These are phyloP conservation scores for Chromoteleia sp. DNA, from an alignment of 2,888 invertebrate species.

Conservation along the genomic window DNA sequence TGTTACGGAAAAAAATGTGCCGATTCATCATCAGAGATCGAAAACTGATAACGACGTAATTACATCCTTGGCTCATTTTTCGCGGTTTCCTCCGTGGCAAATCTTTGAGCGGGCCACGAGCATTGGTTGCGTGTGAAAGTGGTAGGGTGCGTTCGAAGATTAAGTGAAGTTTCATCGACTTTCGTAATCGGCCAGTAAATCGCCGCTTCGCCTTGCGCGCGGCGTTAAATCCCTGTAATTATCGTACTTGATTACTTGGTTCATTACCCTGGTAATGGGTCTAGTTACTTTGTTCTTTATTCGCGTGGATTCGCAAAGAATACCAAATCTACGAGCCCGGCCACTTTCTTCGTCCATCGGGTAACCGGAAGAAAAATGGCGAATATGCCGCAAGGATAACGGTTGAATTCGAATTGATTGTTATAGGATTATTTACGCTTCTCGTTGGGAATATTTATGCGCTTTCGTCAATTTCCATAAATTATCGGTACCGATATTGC, in stretches of 20 bases:
- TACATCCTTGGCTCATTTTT: slow-evolving; percentile 48
- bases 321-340: slow-evolving; percentile 32
- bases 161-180: slow-evolving; percentile 71
- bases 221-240: slow-evolving; percentile 73
- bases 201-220: slow-evolving; percentile 48
- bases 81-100: slow-evolving; percentile 21
- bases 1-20: slow-evolving; percentile 63
- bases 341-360: slow-evolving; percentile 54
- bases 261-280: slow-evolving; percentile 73
- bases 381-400: slow-evolving; percentile 13
- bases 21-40: slow-evolving; percentile 62
- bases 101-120: slow-evolving; percentile 28
- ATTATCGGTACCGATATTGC: slow-evolving; percentile 16
- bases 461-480: slow-evolving; percentile 43
- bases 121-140: slow-evolving; percentile 59
- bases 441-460: slow-evolving; percentile 25
- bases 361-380: slow-evolving; percentile 33
- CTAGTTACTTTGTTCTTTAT: slow-evolving; percentile 67
- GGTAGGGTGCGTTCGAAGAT: slow-evolving; percentile 62
- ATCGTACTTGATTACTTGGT: slow-evolving; percentile 71
- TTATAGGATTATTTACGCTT: slow-evolving; percentile 11
- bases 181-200: slow-evolving; percentile 71
- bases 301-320: slow-evolving; percentile 37
- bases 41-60: slow-evolving; percentile 51
- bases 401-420: slow-evolving; percentile 31